These are phyloP conservation scores for Dromaius novaehollandiae DNA, from an alignment of 2,113 vertebrate genomes.

Conservation along the genomic window DNA sequence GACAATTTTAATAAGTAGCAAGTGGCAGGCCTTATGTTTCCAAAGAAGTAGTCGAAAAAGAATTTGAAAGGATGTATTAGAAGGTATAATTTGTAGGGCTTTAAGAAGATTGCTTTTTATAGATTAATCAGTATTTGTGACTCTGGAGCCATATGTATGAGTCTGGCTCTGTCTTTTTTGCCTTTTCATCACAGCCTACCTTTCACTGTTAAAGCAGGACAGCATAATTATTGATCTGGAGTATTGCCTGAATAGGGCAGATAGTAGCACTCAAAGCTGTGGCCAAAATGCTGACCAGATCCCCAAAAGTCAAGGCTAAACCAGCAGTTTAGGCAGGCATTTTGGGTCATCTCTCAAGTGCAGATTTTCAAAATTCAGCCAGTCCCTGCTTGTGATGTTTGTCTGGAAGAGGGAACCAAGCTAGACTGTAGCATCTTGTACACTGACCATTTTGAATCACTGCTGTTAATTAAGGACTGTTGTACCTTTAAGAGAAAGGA, in stretches of 20 bases:
- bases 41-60: background rate
- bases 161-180: background rate
- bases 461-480: background rate
- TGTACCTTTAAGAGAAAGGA: background rate
- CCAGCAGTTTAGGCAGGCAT: background rate
- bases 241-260: background rate
- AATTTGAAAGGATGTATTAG: background rate
- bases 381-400: background rate
- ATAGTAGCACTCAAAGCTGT: background rate
- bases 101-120: background rate
- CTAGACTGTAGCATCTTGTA: background rate
- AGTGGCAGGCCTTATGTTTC: background rate
- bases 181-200: background rate
- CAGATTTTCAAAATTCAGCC: background rate
- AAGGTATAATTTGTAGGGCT: background rate
- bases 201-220: background rate
- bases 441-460: background rate
- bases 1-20: background rate
- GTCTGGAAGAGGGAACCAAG: background rate
- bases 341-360: background rate
- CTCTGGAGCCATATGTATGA: background rate
- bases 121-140: background rate
- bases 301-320: background rate
- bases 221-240: background rate
- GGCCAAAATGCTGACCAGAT: background rate